phyloP scores from a whole-genome alignment of 2,797 vertebrate species.

The Taenioides sp. region DNA sequence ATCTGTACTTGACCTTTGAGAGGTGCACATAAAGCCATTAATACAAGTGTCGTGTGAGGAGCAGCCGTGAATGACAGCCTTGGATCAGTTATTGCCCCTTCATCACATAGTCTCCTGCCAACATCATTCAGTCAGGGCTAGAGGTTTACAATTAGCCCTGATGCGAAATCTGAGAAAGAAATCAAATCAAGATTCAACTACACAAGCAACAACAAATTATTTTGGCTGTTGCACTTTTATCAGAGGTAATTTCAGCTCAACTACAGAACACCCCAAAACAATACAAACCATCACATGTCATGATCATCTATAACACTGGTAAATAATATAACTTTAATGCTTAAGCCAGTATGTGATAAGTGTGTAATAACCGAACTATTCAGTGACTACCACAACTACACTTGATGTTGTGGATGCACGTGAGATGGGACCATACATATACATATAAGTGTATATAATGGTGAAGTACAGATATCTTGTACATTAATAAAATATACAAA shows the following conservation, averaged over 20 bases:
- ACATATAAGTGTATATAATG: no score
- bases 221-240: background rate
- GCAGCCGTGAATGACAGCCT: conserved; percentile 23
- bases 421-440: background rate
- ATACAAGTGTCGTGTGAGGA: conserved; percentile 13
- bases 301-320: no score
- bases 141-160: conserved; percentile 16
- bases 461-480: background rate
- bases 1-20: conserved; percentile 58
- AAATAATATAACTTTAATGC: no score
- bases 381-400: no score
- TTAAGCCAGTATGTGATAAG: background rate
- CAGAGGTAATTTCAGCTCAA: background rate
- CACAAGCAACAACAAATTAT: background rate
- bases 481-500: background rate
- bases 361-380: background rate
- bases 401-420: background rate
- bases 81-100: conserved; percentile 19
- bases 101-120: conserved; percentile 4
- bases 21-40: conserved; percentile 42
- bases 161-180: conserved; percentile 1
- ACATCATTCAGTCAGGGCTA: background rate
- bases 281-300: no score
- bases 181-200: background rate
- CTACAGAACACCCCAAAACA: no score